Base-by-base conservation (phyloP, 2,113 vertebrate species). In the Phrynocephalus versicolor region DNA sequence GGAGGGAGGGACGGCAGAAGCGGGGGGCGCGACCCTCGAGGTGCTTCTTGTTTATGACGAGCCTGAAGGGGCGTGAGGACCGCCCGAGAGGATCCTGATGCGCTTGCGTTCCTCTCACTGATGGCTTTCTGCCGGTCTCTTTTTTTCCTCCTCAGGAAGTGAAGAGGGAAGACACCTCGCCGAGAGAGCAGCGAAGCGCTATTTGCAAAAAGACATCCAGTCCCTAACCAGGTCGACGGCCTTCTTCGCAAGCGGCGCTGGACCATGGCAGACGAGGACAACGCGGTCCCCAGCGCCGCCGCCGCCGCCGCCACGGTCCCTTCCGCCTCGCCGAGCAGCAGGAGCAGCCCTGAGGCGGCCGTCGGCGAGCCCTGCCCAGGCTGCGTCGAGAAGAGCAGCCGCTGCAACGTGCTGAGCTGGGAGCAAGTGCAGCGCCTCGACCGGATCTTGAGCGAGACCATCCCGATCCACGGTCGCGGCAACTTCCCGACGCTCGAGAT, bases 401-500 rank as follows among this genome's bases (percentile, higher is more conserved):
- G 97, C 88, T 97, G 97, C 75, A 99, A 98, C 85, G 98, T 99
- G 85, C 97, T 99, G 85, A 98, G 85, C 95, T 99, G 98, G 98
- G 98, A 98, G 94, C 98, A 99, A 97, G 98, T 99, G 97, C 98
- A 97, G 95, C 96, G 99, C 5, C 93, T 99, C 94, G 98, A 99
- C 95, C 95, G 97, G 89, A 97, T 99, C 93, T 96, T 99, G 86
- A 98, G 97, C 75, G 98, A 99, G 94, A 98, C 97, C 93, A 98
- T 99, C 88, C 98, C 99, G 77, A 99, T 99, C 93, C 99, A 99
- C 96, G 98, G 99, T 91, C 96, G 99, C 81, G 98, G 99, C 12
- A 99, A 99, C 96, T 99, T 99, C 97, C 99, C 99, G 92, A 99
- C 99, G 19, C 95, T 99, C 88, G 96, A 98, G 95, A 97, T 99